Conservation (phyloP, 1,140 invertebrate genomes). For the Scaptomyza pallida region DNA sequence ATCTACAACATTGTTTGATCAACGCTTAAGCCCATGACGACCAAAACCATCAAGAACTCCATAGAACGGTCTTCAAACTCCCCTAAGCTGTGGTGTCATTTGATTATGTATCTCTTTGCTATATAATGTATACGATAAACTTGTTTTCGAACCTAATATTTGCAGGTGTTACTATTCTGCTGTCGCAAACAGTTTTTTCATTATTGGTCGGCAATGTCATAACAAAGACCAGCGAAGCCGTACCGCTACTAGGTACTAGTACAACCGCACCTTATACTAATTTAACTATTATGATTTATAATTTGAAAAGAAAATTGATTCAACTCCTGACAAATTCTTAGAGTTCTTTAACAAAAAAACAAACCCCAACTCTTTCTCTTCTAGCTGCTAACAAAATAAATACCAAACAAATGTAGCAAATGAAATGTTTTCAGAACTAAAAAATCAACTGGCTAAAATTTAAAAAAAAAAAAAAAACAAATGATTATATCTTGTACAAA, state of each 20-base stretch:
- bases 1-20: background rate
- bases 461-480: constrained; percentile 39
- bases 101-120: constrained; percentile 2
- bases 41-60: background rate
- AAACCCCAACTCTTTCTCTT: constrained; percentile 64
- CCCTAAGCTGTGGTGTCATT: background rate
- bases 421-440: constrained; percentile 50
- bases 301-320: constrained; percentile 51
- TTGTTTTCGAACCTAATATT: constrained; percentile 65
- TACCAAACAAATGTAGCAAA: constrained; percentile 67
- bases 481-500: constrained; percentile 71
- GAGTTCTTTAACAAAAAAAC: constrained; percentile 46
- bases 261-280: constrained; percentile 34
- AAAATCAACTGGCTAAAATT: constrained; percentile 43
- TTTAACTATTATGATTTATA: constrained; percentile 58
- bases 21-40: background rate
- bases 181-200: constrained; percentile 99
- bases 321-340: constrained; percentile 55
- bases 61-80: background rate
- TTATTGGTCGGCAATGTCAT: constrained; percentile 98
- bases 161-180: constrained; percentile 99
- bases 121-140: constrained; percentile 27
- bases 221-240: constrained; percentile 98
- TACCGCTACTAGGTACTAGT: constrained; percentile 96
- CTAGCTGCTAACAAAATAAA: constrained; percentile 67